Evolutionary conservation across 2,888 invertebrate genomes (phyloP).

Genomic region (Lasioglossum leucozonium): DNA sequence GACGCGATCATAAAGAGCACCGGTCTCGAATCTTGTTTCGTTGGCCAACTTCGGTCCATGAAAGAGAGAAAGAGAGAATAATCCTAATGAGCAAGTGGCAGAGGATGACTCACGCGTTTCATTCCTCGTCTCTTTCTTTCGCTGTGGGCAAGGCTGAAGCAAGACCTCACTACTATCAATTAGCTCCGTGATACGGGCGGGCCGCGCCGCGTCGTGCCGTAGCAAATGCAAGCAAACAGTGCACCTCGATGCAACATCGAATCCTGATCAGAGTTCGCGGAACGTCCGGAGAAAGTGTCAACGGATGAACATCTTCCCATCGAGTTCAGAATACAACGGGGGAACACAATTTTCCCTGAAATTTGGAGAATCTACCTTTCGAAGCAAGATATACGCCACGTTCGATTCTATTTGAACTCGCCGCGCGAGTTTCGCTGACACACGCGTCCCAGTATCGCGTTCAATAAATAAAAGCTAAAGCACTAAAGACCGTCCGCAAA

Average conservation of each 20-base stretch:
- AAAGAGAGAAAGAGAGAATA: neutral
- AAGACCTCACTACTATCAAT: neutral
- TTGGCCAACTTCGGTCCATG: neutral
- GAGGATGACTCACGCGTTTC: neutral
- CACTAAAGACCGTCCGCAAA: constrained; percentile 1
- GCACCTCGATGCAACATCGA: neutral
- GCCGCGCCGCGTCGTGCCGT: neutral
- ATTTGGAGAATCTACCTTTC: neutral
- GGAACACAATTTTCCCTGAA: neutral
- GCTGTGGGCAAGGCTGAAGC: constrained; percentile 6
- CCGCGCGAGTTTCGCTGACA: neutral
- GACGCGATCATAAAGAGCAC: neutral
- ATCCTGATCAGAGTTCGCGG: neutral
- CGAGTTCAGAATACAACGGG: neutral
- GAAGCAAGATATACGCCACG: neutral
- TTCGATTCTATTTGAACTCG: neutral
- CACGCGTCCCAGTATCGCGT: neutral
- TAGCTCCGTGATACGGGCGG: neutral
- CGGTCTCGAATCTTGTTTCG: neutral
- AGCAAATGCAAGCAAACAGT: neutral
- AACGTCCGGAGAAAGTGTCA: neutral
- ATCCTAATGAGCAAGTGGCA: neutral
- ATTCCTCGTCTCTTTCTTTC: neutral
- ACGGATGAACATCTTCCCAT: neutral
- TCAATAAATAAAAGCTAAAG: constrained; percentile 5